A percentile compares a stretch with the other conserved stretches of the same genome.
Conservation (phyloP, 2,113 vertebrate species). For the Camelus bactrianus region DNA sequence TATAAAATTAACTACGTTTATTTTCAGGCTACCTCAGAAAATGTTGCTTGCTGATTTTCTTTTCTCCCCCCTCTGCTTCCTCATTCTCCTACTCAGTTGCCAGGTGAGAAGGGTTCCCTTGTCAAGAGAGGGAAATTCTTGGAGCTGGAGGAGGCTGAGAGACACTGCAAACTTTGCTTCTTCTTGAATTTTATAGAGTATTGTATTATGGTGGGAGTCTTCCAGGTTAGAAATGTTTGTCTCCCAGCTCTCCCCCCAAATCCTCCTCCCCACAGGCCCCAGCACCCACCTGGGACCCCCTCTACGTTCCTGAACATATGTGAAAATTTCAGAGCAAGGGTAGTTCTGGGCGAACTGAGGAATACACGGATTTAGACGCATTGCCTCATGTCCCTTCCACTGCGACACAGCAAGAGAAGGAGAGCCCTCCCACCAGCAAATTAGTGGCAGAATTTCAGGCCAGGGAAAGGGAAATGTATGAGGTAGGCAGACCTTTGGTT, state of each 20-base stretch:
- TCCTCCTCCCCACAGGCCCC: not conserved
- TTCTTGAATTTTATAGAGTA: not conserved
- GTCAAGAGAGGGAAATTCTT: not conserved
- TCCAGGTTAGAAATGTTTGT: not conserved
- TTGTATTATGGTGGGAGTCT: not conserved
- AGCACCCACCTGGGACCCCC: not conserved
- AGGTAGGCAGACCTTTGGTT: not conserved
- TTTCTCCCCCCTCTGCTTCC: not conserved
- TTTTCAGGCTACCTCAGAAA: not conserved
- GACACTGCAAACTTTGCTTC: not conserved
- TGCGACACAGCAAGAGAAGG: not conserved
- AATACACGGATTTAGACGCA: not conserved
- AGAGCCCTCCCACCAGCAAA: not conserved
- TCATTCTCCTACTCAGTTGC: not conserved
- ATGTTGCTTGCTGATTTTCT: not conserved
- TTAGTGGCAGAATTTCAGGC: slow-evolving; percentile 7
- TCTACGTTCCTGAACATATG: not conserved
- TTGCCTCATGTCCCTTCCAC: not conserved
- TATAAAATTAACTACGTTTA: not conserved
- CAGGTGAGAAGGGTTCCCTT: not conserved
- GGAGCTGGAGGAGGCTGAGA: not conserved
- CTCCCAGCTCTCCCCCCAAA: not conserved
- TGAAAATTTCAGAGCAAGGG: not conserved
- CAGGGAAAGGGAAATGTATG: not conserved
- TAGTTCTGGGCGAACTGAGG: not conserved